Evolutionary conservation across 2,797 vertebrate species (phyloP), one percentile per base, ranked within the genome.

Genomic region (Corythornis leucogaster): DNA sequence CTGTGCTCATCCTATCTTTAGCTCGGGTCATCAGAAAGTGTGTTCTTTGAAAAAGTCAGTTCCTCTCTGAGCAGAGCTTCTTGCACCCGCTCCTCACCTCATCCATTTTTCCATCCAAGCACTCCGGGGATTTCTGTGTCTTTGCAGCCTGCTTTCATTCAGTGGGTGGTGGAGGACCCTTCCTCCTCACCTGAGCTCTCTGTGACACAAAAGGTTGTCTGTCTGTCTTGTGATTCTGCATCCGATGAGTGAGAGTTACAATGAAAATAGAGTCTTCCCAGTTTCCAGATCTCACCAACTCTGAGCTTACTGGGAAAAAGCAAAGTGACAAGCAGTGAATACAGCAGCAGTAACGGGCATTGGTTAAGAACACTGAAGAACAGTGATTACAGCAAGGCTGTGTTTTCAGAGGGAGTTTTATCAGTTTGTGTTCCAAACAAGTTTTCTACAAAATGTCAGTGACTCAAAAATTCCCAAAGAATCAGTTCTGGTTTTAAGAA

Each of bases 1-100:
- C 87, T 51, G 40, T 2, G 31, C 74, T 73, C 85, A 73, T 69
- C 93, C 85, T 92, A 85, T 94, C 89, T 93, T 93, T 94, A 93
- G 87, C 91, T 88, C 80, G 21, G 74, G 84, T 68, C 71, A 57
- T 61, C 42, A 70, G 71, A 50, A 90, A 80, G 53, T 4, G 0
- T 80, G 54, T 78, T 93, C 74, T 87, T 40, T 46, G 20, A 79
- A 40, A 35, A 83, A 89, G 53, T 57, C 68, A 19, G n/a, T 24
- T 93, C 51, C 43, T 53, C 42, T 53, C 51, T 28, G 31, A 26
- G 48, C 26, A 20, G 50, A 14, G 21, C 74, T 86, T 50, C 22
- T 70, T 0, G 6, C 5, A 0, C 31, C 80, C 14, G 1, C 8
- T 6, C 33, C 54, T 10, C 3, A 0, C 38, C n/a, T 54, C 51